These are phyloP conservation scores for Phoeniculus purpureus DNA, from an alignment of 2,797 vertebrate species.

Conservation along the genomic window DNA sequence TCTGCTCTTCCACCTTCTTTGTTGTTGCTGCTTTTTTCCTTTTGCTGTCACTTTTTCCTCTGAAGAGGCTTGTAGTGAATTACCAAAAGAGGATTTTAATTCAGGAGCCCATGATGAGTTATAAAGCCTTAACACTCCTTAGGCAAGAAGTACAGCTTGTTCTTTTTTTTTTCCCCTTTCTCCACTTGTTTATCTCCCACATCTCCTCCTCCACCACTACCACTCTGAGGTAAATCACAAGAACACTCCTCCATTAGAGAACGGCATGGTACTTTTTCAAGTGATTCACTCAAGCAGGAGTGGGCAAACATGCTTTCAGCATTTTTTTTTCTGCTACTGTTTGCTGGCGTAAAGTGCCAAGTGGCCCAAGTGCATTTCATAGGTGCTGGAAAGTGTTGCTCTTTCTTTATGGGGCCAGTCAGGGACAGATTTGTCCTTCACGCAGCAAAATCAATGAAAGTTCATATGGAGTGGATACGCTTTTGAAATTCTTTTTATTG, in stretches of 20 bases:
- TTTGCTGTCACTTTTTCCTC: slow-evolving; percentile 27
- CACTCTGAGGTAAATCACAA: slow-evolving; percentile 60
- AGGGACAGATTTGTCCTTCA: slow-evolving; percentile 47
- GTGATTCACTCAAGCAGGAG: slow-evolving; percentile 56
- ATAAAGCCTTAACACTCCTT: slow-evolving; percentile 44
- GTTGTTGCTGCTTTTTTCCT: slow-evolving; percentile 13
- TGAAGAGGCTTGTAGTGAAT: slow-evolving; percentile 58
- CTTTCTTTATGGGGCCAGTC: neutral
- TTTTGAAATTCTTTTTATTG: neutral
- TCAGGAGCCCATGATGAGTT: slow-evolving; percentile 55
- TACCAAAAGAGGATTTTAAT: slow-evolving; percentile 62
- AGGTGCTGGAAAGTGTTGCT: neutral
- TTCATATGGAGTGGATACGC: slow-evolving; percentile 6
- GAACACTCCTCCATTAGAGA: slow-evolving; percentile 60
- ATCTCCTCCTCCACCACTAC: slow-evolving; percentile 55
- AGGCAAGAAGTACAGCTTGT: slow-evolving; percentile 36
- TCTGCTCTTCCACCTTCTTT: slow-evolving; percentile 36
- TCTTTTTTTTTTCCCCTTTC: slow-evolving; percentile 26
- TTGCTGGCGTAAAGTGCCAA: slow-evolving; percentile 21
- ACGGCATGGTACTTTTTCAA: slow-evolving; percentile 63
- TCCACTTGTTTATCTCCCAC: slow-evolving; percentile 64
- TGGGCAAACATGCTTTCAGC: slow-evolving; percentile 52
- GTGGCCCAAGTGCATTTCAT: neutral
- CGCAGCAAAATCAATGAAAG: slow-evolving; percentile 4
- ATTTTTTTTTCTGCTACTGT: slow-evolving; percentile 22